phyloP scores from a whole-genome alignment of 2,888 invertebrate species.

The Cyrtodaria siliqua region DNA sequence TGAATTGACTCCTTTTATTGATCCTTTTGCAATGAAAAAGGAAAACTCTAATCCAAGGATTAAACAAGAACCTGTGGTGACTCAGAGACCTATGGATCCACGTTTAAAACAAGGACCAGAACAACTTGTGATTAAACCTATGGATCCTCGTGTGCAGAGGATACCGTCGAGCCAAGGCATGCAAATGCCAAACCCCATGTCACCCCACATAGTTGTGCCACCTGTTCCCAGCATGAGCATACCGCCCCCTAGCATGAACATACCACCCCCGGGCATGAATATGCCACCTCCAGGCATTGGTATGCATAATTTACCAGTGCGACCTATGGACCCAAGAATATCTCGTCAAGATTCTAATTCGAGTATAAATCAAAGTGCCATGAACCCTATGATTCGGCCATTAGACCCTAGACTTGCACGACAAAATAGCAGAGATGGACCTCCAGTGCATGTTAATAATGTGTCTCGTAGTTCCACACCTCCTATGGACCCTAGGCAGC shows the following conservation, averaged over 20 bases:
- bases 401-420: slow-evolving; percentile 48
- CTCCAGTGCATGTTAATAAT: slow-evolving; percentile 20
- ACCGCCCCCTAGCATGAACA: too few species aligned
- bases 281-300: slow-evolving; percentile 28
- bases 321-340: slow-evolving; percentile 64
- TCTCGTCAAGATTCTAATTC: slow-evolving; percentile 57
- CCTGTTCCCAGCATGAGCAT: too few species aligned
- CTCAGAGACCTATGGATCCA: slow-evolving; percentile 58
- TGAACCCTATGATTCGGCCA: slow-evolving; percentile 25
- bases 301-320: slow-evolving; percentile 56
- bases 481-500: slow-evolving; percentile 48
- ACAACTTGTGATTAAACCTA: slow-evolving; percentile 29
- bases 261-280: too few species aligned
- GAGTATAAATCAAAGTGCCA: slow-evolving; percentile 34
- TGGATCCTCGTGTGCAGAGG: slow-evolving; percentile 53
- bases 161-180: slow-evolving; percentile 4
- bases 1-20: slow-evolving; percentile 59
- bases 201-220: slow-evolving; percentile 16
- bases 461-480: slow-evolving; percentile 37
- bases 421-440: slow-evolving; percentile 49
- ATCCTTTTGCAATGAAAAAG: slow-evolving; percentile 45
- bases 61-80: slow-evolving; percentile 34
- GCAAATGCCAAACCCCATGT: slow-evolving; percentile 35
- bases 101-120: slow-evolving; percentile 34
- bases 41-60: slow-evolving; percentile 31